Conservation (phyloP, 2,113 vertebrate species). For the Chaenogobius annularis region DNA sequence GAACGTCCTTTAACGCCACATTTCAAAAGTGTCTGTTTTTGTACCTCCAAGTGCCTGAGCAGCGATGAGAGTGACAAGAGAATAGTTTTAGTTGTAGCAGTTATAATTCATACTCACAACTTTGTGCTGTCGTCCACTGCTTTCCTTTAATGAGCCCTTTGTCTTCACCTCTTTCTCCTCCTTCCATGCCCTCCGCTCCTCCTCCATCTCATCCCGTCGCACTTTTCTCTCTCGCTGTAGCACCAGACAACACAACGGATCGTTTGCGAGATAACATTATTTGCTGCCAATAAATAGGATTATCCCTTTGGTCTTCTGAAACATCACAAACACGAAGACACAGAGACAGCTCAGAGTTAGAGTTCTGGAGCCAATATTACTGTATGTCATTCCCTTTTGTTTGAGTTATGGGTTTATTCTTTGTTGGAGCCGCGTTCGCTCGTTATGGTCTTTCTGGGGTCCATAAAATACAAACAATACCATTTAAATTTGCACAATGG, state of each 20-base stretch:
- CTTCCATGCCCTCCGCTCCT: constrained; percentile 45
- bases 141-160: constrained; percentile 70
- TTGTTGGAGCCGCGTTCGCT: too few species aligned
- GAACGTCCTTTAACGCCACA: background rate
- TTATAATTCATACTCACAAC: constrained; percentile 69
- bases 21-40: constrained; percentile 2
- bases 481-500: too few species aligned
- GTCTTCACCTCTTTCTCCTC: constrained; percentile 65
- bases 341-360: too few species aligned
- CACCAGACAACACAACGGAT: background rate
- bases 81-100: constrained; percentile 21
- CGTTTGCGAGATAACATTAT: too few species aligned
- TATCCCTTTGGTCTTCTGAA: background rate
- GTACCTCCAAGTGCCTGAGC: background rate
- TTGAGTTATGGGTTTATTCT: too few species aligned
- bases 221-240: constrained; percentile 30
- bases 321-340: too few species aligned
- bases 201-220: constrained; percentile 38
- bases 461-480: too few species aligned
- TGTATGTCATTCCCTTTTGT: too few species aligned
- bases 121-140: constrained; percentile 63
- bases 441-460: too few species aligned
- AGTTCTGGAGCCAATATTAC: too few species aligned
- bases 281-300: background rate
- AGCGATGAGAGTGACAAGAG: background rate